Conservation (phyloP, 2,113 vertebrate species). For the Globicephala melas region DNA sequence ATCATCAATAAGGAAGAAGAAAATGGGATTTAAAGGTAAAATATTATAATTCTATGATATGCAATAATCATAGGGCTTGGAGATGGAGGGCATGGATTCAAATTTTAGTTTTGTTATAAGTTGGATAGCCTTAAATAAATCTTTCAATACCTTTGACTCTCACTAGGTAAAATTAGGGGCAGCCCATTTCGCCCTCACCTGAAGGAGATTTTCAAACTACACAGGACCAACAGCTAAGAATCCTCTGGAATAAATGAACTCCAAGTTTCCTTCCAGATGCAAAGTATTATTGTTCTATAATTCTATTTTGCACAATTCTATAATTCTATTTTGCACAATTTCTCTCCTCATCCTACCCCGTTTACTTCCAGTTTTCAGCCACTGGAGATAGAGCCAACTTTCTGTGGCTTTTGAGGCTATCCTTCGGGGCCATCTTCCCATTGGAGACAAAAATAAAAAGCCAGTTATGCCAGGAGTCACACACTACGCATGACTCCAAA, state of each 20-base stretch:
- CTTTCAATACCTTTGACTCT: neutral
- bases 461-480: neutral
- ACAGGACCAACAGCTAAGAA: neutral
- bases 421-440: neutral
- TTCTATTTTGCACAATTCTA: neutral
- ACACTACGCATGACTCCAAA: neutral
- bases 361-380: neutral
- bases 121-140: neutral
- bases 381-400: neutral
- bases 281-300: neutral
- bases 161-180: neutral
- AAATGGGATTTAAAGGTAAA: neutral
- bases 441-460: neutral
- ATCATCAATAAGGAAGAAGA: neutral
- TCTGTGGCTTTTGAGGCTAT: neutral
- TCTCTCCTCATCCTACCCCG: neutral
- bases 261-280: neutral
- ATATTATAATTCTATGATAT: neutral
- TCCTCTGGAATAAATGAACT: neutral
- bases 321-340: neutral
- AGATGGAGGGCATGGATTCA: neutral
- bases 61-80: neutral
- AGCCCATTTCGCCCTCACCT: neutral
- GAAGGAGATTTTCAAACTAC: neutral
- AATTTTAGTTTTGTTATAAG: neutral